Conservation (phyloP, 2,888 invertebrate species). For the Laothoe populi region DNA sequence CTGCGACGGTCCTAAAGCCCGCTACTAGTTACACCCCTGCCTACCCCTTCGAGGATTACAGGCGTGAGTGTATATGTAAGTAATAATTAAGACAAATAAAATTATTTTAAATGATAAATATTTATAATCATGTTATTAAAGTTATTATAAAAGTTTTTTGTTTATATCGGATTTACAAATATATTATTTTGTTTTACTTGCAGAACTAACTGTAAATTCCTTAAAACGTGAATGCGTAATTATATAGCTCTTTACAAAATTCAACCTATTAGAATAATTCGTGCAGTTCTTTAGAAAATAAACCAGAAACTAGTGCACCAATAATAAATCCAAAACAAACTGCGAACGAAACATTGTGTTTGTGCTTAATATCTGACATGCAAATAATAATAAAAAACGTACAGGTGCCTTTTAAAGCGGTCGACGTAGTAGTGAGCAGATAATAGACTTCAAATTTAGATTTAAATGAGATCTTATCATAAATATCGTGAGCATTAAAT, state of each 20-base stretch:
- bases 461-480: conserved; percentile 43
- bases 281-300: neutral
- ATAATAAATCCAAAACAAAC: conserved; percentile 3
- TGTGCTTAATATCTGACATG: conserved; percentile 18
- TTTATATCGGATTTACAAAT: neutral
- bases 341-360: neutral
- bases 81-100: too few species aligned
- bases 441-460: conserved; percentile 31
- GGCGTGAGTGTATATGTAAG: too few species aligned
- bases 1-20: too few species aligned
- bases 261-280: neutral
- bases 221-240: neutral
- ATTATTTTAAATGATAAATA: too few species aligned
- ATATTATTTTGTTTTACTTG: neutral
- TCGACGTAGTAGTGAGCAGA: conserved; percentile 20
- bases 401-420: conserved; percentile 25
- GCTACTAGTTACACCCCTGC: too few species aligned
- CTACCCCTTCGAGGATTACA: too few species aligned
- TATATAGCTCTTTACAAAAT: neutral
- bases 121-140: too few species aligned
- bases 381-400: conserved; percentile 22
- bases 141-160: too few species aligned
- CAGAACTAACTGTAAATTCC: neutral
- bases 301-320: neutral
- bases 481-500: conserved; percentile 45